Conservation (phyloP, 2,888 invertebrate species). For the Drosophila aldrichi region DNA sequence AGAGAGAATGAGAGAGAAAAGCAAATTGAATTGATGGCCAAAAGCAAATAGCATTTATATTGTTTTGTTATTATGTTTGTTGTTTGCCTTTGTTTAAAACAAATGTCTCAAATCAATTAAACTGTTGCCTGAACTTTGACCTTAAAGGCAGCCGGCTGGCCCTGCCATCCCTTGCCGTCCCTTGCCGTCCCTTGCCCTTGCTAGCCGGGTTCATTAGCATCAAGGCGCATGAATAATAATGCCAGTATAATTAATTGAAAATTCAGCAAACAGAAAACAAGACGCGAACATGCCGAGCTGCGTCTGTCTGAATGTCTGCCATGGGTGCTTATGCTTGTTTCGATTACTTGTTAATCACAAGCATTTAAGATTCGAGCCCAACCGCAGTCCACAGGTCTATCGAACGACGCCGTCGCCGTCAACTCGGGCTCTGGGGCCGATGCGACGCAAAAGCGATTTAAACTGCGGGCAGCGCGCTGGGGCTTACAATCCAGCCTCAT, state of each 20-base stretch:
- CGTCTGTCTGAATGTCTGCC: background rate
- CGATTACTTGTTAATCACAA: conserved; percentile 70
- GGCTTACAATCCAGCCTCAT: conserved; percentile 7
- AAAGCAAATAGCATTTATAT: conserved; percentile 1
- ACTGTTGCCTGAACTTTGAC: conserved; percentile 41
- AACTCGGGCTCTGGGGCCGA: no score
- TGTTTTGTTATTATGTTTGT: conserved; percentile 8
- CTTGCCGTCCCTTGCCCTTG: background rate
- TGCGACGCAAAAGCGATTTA: conserved; percentile 39
- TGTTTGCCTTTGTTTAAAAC: conserved; percentile 33
- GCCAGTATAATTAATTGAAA: conserved; percentile 46
- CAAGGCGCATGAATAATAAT: conserved; percentile 48
- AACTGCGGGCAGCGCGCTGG: conserved; percentile 30
- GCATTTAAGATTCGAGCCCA: conserved; percentile 44
- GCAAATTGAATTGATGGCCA: conserved; percentile 1
- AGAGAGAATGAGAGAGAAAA: background rate
- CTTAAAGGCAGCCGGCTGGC: conserved; percentile 6
- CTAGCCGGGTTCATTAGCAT: conserved; percentile 36
- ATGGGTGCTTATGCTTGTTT: conserved; percentile 20
- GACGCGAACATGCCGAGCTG: background rate
- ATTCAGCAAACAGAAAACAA: conserved; percentile 2
- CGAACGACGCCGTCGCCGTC: background rate
- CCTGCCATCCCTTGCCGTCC: background rate
- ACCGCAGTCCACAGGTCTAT: background rate
- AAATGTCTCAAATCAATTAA: conserved; percentile 52